Evolutionary conservation across 2,888 invertebrate species (phyloP), one percentile per base, ranked within the genome.

Genomic region (Thalpophila matura): DNA sequence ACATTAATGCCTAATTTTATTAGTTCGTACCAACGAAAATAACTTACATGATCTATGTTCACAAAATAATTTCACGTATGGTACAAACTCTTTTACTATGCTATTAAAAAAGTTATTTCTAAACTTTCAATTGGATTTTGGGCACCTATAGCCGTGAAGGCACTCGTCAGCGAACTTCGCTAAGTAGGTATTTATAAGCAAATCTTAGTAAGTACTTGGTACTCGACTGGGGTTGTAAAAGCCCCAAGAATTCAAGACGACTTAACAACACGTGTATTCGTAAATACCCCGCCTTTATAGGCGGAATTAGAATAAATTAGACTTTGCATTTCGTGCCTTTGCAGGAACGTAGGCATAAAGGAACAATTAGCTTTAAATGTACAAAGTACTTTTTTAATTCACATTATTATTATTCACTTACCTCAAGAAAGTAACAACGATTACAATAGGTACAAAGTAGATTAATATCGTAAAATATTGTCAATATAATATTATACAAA

Each of bases 161-260:
- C 37, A 50, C 31, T 53, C 45, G 64, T 60, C 69, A 67, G 61
- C 42, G 42, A 63, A 77, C 50, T 70, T 67, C 40, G 16, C 22
- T 60, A 65, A 69, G 56, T 35, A 63, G 58, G 51, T 68, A 68
- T 80, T 80, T 71, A 71, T 58, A 71, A 64, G 55, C 59, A 74
- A 80, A 80, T 74, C 64, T 71, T 29, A 16, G 49, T 16, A 59
- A 66, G 20, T 42, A 64, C 50, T 57, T 40, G 29, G 46, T 56
- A 42, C 42, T 51, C 43, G 42, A 29, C 47, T 16, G n/a, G 27
- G 37, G 16, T 56, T 24, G 27, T 50, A 49, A 57, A 76, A 49
- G 38, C 16, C 18, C 14, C 29, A 58, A 61, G 53, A 74, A 53
- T 45, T 74, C 37, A 22, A 60, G 54, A 42, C 40, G 50, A 29